Conservation (phyloP, 2,888 invertebrate genomes). For the Tachina fera region DNA sequence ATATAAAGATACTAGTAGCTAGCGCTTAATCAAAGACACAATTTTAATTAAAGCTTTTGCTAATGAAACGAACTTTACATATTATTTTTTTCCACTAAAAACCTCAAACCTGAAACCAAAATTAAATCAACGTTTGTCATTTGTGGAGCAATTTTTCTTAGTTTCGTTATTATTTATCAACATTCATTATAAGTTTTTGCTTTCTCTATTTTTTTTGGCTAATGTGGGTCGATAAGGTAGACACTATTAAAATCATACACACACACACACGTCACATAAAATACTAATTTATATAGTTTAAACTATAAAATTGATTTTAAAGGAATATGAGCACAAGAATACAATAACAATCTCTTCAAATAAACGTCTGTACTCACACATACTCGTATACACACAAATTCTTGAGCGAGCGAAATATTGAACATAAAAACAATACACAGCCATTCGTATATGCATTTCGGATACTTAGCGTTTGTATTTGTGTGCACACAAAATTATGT, state of each 20-base stretch:
- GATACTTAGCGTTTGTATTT: conserved; percentile 17
- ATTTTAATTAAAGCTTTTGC: not conserved
- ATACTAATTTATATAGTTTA: conserved; percentile 12
- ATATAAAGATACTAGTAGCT: no score
- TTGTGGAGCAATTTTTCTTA: conserved; percentile 64
- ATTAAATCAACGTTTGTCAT: conserved; percentile 69
- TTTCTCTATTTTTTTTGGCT: conserved; percentile 46
- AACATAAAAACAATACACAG: conserved; percentile 54
- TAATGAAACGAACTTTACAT: not conserved
- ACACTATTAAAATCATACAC: not conserved
- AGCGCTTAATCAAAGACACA: no score
- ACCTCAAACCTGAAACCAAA: conserved; percentile 64
- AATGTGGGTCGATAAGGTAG: conserved; percentile 67
- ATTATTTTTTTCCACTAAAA: conserved; percentile 20
- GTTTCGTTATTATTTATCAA: conserved; percentile 15
- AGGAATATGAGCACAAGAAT: conserved; percentile 4
- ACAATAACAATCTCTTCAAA: conserved; percentile 33
- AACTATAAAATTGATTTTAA: not conserved
- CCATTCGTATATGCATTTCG: conserved; percentile 31
- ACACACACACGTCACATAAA: conserved; percentile 10
- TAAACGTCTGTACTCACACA: not conserved
- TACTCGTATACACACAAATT: conserved; percentile 13
- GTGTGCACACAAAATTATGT: conserved; percentile 47
- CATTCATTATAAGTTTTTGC: not conserved
- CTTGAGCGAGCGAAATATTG: conserved; percentile 28